Base-by-base conservation (phyloP, 2,797 vertebrate species). In the Xerus rutilus region DNA sequence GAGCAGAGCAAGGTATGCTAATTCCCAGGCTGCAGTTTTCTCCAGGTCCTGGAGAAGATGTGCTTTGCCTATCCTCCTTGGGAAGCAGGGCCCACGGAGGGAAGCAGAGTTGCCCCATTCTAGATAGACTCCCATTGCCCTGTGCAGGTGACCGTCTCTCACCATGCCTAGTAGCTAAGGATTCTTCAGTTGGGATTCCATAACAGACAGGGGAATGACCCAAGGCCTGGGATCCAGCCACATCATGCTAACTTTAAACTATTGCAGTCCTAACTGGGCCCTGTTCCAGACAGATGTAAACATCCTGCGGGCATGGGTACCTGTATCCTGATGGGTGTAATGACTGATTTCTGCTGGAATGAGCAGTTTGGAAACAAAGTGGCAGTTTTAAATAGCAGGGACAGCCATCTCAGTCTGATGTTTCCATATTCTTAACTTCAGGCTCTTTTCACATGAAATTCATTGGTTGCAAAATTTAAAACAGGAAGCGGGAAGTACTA, bases 31-130 rank as follows among this genome's bases (percentile, higher is more conserved):
- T 52, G 1, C 7, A 18, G 10, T 69, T 82, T 69, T 35, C 77
- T 72, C n/a, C 18, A 43, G 5, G 11, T 23, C 28, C 39, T 62
- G 13, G 18, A 45, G 4, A 10, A 83, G 35, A 43, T 25, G 18
- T 0, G 1, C 0, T 78, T 59, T 39, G 15, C 3, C 5, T 30
- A 6, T 0, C 35, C 25, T 4, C 0, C n/a, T 54, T 11, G 1
- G 14, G 47, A 77, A 67, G 25, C 2, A 23, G 8, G n/a, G n/a
- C n/a, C n/a, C n/a, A n/a, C n/a, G n/a, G n/a, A n/a, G 1, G 14
- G 47, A 77, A 67, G 25, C 2, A 23, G 8, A 86, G 57, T 14
- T 11, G 32, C 9, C 47, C 81, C 49, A 21, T 92, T 92, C 45
- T 87, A 15, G 57, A 3, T 21, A 77, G 32, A 62, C 3, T 1